phyloP scores from a whole-genome alignment of 2,888 invertebrate genomes.

The Frankliniella intonsa region DNA sequence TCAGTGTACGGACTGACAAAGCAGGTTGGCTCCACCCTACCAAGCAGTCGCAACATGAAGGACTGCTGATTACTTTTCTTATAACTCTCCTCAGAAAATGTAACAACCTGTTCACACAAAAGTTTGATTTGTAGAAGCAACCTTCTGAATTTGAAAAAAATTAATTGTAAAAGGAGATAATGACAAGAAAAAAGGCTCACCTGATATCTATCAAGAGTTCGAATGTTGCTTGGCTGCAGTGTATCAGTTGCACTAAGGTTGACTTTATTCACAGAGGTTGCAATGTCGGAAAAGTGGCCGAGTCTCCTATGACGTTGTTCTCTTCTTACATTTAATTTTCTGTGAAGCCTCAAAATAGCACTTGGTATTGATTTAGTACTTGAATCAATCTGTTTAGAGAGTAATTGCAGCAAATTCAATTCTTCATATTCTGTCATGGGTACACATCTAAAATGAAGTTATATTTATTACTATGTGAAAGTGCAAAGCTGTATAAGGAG shows the following conservation, averaged over 20 bases:
- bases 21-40: not conserved
- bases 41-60: not conserved
- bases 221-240: not conserved
- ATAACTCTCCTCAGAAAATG: not conserved
- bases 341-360: not conserved
- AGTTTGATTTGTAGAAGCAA: no score
- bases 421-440: constrained; percentile 52
- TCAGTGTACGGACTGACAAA: constrained; percentile 47
- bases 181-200: not conserved
- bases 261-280: not conserved
- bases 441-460: not conserved
- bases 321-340: not conserved
- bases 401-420: constrained; percentile 45
- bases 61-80: not conserved
- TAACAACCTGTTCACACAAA: not conserved
- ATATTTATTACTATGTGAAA: not conserved
- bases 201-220: constrained; percentile 4
- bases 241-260: not conserved
- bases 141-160: not conserved
- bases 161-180: not conserved
- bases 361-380: not conserved
- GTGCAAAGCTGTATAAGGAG: no score
- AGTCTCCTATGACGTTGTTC: not conserved
- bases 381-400: not conserved
- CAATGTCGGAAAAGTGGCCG: not conserved